These are phyloP conservation scores for Pachyramphus minor DNA, from an alignment of 2,113 vertebrate species.

Conservation along the genomic window DNA sequence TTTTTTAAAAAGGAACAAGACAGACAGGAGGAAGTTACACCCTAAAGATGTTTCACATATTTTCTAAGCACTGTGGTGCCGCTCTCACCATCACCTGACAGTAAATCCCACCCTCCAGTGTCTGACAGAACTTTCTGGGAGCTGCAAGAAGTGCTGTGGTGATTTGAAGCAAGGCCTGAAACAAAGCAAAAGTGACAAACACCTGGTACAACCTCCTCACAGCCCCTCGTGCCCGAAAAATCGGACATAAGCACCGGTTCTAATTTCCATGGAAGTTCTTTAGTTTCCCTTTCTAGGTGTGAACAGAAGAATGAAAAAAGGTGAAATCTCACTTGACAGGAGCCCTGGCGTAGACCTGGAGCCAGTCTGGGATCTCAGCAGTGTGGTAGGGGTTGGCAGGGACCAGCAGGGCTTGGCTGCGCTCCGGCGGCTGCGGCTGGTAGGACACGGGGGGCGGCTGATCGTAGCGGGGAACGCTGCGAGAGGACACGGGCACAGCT, in stretches of 20 bases:
- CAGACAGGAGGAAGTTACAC: background rate
- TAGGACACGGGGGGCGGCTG: conserved; percentile 93
- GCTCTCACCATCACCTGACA: background rate
- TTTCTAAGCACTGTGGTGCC: background rate
- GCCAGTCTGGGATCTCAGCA: conserved; percentile 96
- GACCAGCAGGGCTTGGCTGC: conserved; percentile 90
- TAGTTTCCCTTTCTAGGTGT: background rate
- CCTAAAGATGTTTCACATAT: background rate
- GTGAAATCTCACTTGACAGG: conserved; percentile 86
- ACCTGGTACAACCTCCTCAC: accelerated
- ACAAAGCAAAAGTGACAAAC: accelerated
- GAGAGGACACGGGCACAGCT: background rate
- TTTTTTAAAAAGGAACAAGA: background rate
- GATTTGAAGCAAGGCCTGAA: background rate
- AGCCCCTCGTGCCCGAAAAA: background rate
- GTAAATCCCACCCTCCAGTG: background rate
- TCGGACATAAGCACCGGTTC: accelerated
- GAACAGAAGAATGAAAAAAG: background rate
- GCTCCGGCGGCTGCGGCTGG: conserved; percentile 85
- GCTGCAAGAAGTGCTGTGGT: background rate
- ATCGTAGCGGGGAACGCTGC: conserved; percentile 94
- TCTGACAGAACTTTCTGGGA: background rate
- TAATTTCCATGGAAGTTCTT: accelerated
- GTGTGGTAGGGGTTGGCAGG: conserved; percentile 98
- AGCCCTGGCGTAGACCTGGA: conserved; percentile 96